Percentiles rank a stretch among this genome's conserved stretches.
These are phyloP conservation scores for Apostichopus japonicus DNA, from an alignment of 35 echinoderm and acorn worm species.

Conservation along the genomic window DNA sequence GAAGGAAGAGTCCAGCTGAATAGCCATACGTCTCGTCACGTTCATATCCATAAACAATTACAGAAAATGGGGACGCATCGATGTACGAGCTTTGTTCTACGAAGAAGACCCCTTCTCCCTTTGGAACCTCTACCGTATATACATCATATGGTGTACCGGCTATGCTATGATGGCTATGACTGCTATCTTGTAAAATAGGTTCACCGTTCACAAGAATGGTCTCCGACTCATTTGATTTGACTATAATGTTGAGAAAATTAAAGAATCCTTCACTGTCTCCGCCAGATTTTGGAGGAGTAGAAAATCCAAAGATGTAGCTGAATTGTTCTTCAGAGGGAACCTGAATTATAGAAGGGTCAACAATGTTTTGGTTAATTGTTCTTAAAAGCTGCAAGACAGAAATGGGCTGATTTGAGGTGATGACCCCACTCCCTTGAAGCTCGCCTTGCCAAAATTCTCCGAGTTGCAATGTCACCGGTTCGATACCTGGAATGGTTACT, in stretches of 20 bases:
- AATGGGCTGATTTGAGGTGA: constrained; percentile 55
- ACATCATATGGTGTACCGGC: constrained; percentile 49
- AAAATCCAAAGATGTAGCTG: constrained; percentile 65
- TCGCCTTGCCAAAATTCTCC: constrained; percentile 62
- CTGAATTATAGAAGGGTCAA: constrained; percentile 75
- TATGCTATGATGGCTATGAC: constrained; percentile 27
- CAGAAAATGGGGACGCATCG: constrained; percentile 55
- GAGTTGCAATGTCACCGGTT: neutral
- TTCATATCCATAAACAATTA: constrained; percentile 75
- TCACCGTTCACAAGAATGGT: constrained; percentile 46
- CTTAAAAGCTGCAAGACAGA: constrained; percentile 57
- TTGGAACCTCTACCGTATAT: constrained; percentile 60
- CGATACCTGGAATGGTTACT: constrained; percentile 46
- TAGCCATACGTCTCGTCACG: constrained; percentile 66
- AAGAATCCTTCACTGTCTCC: constrained; percentile 48
- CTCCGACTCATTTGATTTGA: constrained; percentile 41
- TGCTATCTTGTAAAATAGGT: neutral
- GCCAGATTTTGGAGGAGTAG: constrained; percentile 71
- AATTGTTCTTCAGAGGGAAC: constrained; percentile 72
- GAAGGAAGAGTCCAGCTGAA: constrained; percentile 65
- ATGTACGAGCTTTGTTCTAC: constrained; percentile 51
- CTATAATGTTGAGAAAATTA: constrained; percentile 72
- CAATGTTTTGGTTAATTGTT: constrained; percentile 35
- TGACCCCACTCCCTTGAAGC: constrained; percentile 51
- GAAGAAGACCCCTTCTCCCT: constrained; percentile 68